phyloP scores from a whole-genome alignment of 2,113 vertebrate genomes.

The Spilogale gracilis region DNA sequence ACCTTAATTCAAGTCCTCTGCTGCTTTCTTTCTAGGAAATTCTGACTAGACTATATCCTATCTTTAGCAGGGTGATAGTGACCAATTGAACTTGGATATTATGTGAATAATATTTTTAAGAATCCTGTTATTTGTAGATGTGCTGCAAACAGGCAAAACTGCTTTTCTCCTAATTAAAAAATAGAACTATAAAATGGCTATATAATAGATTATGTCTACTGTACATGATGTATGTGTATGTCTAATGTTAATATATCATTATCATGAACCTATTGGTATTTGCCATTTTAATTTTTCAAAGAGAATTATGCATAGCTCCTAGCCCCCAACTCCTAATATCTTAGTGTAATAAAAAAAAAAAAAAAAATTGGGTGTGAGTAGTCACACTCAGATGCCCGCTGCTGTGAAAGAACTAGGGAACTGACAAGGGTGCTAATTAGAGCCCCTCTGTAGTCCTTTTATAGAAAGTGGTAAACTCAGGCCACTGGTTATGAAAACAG shows the following conservation, averaged over 20 bases:
- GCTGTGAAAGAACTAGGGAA: not conserved
- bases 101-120: not conserved
- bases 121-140: conserved; percentile 6
- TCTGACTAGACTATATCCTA: not conserved
- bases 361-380: not conserved
- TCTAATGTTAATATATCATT: not conserved
- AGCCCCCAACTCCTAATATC: not conserved
- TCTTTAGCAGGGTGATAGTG: not conserved
- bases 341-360: not conserved
- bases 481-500: conserved; percentile 19
- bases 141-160: conserved; percentile 9
- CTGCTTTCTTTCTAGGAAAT: not conserved
- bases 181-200: not conserved
- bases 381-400: not conserved
- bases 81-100: not conserved
- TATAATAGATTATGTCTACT: not conserved
- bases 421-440: conserved; percentile 57
- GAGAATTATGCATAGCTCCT: not conserved
- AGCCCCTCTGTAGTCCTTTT: conserved; percentile 40
- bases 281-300: not conserved
- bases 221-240: not conserved
- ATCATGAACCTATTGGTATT: not conserved
- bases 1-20: not conserved
- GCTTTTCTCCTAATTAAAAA: not conserved
- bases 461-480: not conserved